Base-by-base conservation (phyloP, 2,797 vertebrate genomes). In the Macropodus opercularis region DNA sequence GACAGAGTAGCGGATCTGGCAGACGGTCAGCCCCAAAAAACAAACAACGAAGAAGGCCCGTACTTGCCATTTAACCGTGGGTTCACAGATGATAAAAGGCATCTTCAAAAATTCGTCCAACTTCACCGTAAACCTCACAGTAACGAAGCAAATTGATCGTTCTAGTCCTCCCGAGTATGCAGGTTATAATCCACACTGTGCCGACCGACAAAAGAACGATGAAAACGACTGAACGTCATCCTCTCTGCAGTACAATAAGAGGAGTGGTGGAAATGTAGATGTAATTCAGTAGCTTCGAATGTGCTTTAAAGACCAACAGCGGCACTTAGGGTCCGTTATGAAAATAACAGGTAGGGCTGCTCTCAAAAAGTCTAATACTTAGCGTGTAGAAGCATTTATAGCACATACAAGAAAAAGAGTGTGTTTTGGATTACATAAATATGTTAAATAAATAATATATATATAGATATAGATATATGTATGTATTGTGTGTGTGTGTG, bases 1-100 rank as follows among this genome's bases (percentile, higher is more conserved):
- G 3, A 88, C 74, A 23, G 84, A 83, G 49, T 86, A 88, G 7
- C 79, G 79, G 27, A 88, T 83, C 47, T 88, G 82, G 23, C 75
- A 58, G 35, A 43, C 12, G 4, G 75, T 29, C 14, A 54, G 27
- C 50, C 80, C 72, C 1, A 82, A 35, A n/a, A 90, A 58, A 57
- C 79, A 60, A 76, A 77, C 68, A 36, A 88, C 54, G 19, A 86
- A 40, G 18, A 64, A 43, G 59, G 75, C 70, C 53, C 13, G 49
- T 66, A 77, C 68, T 63, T 19, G 72, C 77, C 70, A 61, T 77
- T 54, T 65, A 17, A 39, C 2, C 14, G 12, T 23, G 39, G 4
- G 1, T 15, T 43, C 19, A 3, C 3, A 21, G 23, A 21, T 32
- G 36, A 49, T 4, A 36, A 47, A 32, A 66, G 5, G 0, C 64